Evolutionary conservation across 2,888 invertebrate species (phyloP).

Genomic region (Pogonocherus hispidulus): DNA sequence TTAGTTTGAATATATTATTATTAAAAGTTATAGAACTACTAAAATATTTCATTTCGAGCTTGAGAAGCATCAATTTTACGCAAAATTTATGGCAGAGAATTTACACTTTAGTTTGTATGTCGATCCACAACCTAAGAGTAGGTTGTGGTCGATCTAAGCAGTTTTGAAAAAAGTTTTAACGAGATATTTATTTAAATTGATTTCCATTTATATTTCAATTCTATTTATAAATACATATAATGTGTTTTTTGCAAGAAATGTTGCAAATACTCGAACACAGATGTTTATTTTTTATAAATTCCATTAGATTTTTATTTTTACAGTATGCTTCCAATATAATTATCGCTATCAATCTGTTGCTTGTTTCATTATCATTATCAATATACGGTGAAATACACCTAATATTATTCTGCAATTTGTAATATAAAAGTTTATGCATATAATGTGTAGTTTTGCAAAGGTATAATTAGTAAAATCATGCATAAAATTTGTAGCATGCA

Average conservation of each 20-base stretch:
- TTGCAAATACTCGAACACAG: slow-evolving; percentile 8
- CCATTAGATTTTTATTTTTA: slow-evolving; percentile 7
- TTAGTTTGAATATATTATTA: too few species aligned
- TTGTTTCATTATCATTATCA: too few species aligned
- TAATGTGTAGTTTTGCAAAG: too few species aligned
- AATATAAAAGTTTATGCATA: too few species aligned
- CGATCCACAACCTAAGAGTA: too few species aligned
- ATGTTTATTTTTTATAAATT: slow-evolving; percentile 3
- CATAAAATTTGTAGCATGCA: too few species aligned
- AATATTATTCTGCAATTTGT: too few species aligned
- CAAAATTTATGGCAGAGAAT: neutral
- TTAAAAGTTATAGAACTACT: too few species aligned
- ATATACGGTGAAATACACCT: too few species aligned
- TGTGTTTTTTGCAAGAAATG: neutral
- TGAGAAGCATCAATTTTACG: too few species aligned
- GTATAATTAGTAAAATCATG: too few species aligned
- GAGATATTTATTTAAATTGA: slow-evolving; percentile 18
- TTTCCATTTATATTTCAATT: neutral
- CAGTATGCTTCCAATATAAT: neutral
- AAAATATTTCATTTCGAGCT: too few species aligned
- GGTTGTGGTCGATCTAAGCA: neutral
- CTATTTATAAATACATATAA: slow-evolving; percentile 7
- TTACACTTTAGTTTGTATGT: neutral
- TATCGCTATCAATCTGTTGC: slow-evolving; percentile 13
- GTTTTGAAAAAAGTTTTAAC: slow-evolving; percentile 14